Base-by-base conservation (phyloP, 2,113 vertebrate species). In the Tupaia tana region DNA sequence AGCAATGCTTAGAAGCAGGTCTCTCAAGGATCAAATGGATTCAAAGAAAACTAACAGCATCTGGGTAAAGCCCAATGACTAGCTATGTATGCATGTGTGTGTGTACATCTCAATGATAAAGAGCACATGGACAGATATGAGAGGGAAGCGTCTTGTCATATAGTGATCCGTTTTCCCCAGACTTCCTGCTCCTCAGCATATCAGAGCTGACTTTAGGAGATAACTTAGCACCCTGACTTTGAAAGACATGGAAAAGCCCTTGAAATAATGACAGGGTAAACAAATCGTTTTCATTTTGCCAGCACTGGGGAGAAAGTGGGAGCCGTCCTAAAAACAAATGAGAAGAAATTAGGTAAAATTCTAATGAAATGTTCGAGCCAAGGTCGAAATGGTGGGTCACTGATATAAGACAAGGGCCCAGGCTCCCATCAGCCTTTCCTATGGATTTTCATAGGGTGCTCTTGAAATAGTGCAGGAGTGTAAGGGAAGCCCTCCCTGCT, bases 401-500 rank as follows among this genome's bases (percentile, higher is more conserved):
- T 29, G 24, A 12, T 13, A 64, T 7, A 43, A 74, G 67, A 43
- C 1, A 1, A 66, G 43, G 3, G n/a, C 52, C 4, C 13, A 29
- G 64, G 74, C 9, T 9, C 20, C 64, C 14, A 56, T 9, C 20
- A 3, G 43, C 14, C n/a, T 78, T 64, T 29, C 11, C 13, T 20
- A 1, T 20, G 16, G 15, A 16, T 52, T 67, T 69, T 14, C 20
- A n/a, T 13, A 13, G 31, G 34, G 8, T 52, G 12, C 4, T 79
- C 15, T 1, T 27, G 18, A 22, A 34, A 22, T 16, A 43, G 24
- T 14, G 9, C 59, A 56, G 66, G 11, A 10, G 54, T 52, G 25
- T 7, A 1, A n/a, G 15, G 64, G 15, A 54, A 8, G 20, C 25
- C 71, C 12, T 4, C 18, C 16, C 2, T 3, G 1, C 61, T 29